Base-by-base conservation (phyloP, 2,797 vertebrate genomes). In the Macrochelys suwanniensis region DNA sequence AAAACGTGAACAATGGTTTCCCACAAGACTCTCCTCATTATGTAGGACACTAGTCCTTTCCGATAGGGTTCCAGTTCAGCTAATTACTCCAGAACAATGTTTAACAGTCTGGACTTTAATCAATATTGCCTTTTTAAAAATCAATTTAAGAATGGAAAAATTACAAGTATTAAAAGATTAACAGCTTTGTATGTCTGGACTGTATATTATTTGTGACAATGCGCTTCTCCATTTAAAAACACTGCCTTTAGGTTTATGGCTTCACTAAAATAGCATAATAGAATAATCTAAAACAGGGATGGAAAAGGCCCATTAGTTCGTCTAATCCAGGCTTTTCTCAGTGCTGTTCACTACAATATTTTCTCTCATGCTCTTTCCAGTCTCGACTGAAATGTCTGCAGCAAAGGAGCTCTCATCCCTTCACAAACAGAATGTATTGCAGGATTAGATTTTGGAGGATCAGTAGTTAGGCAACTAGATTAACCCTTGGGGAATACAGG, bases 91-190 rank as follows among this genome's bases (percentile, higher is more conserved):
- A 82, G 28, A 25, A 4, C 31, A 28, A 53, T 1, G 12, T 50
- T 54, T 31, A 90, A 42, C 49, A 80, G 71, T 31, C 82, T 90
- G 53, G 51, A 33, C 71, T 92, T 89, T 37, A 85, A 87, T n/a
- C 54, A 95, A 93, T 80, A 71, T 53, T 65, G 65, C n/a, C 65
- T 57, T 51, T 82, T 59, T 3, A 21, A 89, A 92, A 84, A 82
- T 3, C 91, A 80, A 65, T 90, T 93, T 88, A 91, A 94, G 7
- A 9, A 56, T 78, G 85, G 57, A 95, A 50, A 81, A 92, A 91
- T 88, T 50, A 61, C 68, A 74, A 84, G 84, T 45, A 61, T 82
- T 95, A 85, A 94, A 7, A 65, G 92, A 85, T 93, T 80, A 87
- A 50, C 1, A 1, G 86, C 89, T 94, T 47, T 85, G 88, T 50